phyloP scores from a whole-genome alignment of 2,888 invertebrate species.

The Eupithecia dodoneata region DNA sequence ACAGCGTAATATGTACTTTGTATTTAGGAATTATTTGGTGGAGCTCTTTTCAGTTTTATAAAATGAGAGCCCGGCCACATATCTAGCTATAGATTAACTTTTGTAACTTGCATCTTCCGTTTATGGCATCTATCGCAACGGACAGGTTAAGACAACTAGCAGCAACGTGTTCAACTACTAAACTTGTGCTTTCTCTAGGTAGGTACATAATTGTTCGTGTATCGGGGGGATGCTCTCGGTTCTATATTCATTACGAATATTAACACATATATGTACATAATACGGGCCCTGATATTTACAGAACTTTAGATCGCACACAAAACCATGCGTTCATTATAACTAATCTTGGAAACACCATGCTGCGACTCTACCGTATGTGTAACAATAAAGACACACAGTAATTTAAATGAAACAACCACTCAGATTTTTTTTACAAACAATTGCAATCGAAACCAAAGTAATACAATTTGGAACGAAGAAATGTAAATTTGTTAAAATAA shows the following conservation, averaged over 20 bases:
- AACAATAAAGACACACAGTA: not conserved
- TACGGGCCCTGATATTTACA: not conserved
- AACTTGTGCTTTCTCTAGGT: not conserved
- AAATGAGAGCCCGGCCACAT: too few species aligned
- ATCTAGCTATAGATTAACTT: too few species aligned
- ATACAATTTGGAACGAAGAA: slow-evolving; percentile 62
- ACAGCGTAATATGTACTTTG: not conserved
- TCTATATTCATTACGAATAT: not conserved
- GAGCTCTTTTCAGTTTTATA: not conserved
- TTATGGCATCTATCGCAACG: not conserved
- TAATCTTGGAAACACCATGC: not conserved
- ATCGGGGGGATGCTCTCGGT: not conserved
- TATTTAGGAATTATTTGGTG: not conserved
- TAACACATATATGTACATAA: not conserved
- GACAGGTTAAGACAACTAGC: not conserved
- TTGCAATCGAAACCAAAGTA: slow-evolving; percentile 57
- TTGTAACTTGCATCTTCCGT: not conserved
- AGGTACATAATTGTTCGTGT: not conserved
- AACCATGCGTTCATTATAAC: not conserved
- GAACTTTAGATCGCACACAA: not conserved
- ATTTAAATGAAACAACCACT: not conserved
- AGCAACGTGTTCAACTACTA: not conserved
- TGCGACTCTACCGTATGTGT: not conserved
- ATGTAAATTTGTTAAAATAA: slow-evolving; percentile 35
- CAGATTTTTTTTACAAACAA: not conserved